Evolutionary conservation across 37 sponge, comb jelly and placozoan species (phyloP), one percentile per base, ranked within the genome.

Genomic region (Aplysina aerophoba): DNA sequence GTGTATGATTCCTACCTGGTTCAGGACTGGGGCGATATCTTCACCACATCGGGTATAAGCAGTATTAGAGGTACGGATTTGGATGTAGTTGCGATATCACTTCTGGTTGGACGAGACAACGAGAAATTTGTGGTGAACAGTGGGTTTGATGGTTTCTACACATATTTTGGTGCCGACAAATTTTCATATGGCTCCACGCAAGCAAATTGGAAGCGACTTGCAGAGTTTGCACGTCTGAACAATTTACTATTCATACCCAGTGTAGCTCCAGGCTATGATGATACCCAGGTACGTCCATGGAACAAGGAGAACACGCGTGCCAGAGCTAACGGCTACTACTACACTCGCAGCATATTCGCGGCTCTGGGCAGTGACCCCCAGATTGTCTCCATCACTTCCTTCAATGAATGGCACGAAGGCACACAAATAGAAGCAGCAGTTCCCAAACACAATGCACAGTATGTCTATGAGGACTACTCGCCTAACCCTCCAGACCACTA

Each of bases 361-460:
- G 92, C 90, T 38, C 78, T 88, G 30, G 44, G 36, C 5, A 41
- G 28, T 30, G 57, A 39, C 2, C 44, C 66, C 20, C 40, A 78
- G 27, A 22, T 94, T n/a, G 56, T 96, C 12, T 94, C 94, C 27
- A 83, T 96, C 15, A 96, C 94, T 15, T 94, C 97, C 0, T 96
- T 94, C 80, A 96, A 96, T 41, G 97, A 96, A 81, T 96, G 97
- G 97, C 92, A 91, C 58, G 97, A 96, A 87, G 97, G 97, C 0
- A 96, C 97, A 30, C 97, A 96, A 80, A 96, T 96, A 11, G 97
- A 96, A 65, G 74, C 91, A 1, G 92, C 97, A 5, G 40, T 94
- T 2, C 92, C 87, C 0, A 90, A 95, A 68, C 30, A 2, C 0
- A 56, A 25, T 27, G 15, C n/a, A 20, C 37, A 39, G 0, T 83